These are phyloP conservation scores for Meloe dianella DNA, from an alignment of 2,888 invertebrate species.

Conservation along the genomic window DNA sequence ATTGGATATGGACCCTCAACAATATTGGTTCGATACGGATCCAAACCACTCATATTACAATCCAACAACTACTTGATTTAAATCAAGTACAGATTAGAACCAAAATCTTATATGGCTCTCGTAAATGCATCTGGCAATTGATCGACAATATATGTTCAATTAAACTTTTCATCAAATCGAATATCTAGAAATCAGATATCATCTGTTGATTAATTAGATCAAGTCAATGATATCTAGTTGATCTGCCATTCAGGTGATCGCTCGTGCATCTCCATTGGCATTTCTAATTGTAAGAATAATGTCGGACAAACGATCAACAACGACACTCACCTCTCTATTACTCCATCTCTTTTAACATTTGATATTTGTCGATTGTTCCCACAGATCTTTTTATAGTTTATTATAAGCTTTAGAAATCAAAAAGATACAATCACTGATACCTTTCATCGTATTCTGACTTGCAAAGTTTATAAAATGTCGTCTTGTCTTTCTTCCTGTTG, in stretches of 20 bases:
- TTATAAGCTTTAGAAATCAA: slow-evolving; percentile 1
- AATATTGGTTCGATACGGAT: slow-evolving; percentile 30
- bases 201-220: background rate
- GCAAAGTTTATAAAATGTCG: slow-evolving; percentile 32
- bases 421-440: slow-evolving; percentile 19
- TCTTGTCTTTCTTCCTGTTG: slow-evolving; percentile 30
- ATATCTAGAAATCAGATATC: background rate
- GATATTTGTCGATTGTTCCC: slow-evolving; percentile 10
- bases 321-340: slow-evolving; percentile 8
- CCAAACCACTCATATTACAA: slow-evolving; percentile 8
- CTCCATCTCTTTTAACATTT: background rate
- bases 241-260: background rate
- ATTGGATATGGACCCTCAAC: slow-evolving; percentile 37
- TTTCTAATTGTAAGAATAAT: background rate
- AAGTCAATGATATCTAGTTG: slow-evolving; percentile 2
- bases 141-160: background rate
- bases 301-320: background rate
- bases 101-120: slow-evolving; percentile 3
- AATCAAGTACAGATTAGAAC: background rate
- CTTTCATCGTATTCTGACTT: slow-evolving; percentile 41
- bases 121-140: background rate
- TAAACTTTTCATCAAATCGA: no score
- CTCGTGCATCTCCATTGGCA: background rate
- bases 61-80: slow-evolving; percentile 2
- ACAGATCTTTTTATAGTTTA: slow-evolving; percentile 3